Base-by-base conservation (phyloP, 2,888 invertebrate species). In the Nycteola revayana region DNA sequence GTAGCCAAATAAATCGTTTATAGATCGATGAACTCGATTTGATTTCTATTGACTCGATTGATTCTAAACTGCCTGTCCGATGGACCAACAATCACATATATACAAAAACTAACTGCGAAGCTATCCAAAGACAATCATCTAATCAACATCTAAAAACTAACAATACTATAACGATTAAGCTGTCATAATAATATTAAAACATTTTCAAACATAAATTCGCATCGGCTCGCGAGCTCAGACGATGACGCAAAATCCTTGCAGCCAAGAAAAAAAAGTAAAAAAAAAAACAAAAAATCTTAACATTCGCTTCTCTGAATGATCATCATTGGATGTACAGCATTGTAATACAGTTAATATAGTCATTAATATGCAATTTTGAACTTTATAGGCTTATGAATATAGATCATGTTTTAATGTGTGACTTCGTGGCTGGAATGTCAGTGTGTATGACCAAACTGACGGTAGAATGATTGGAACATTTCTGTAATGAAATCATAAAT, bases 161-260 rank as follows among this genome's bases (percentile, higher is more conserved):
- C 14, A 25, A 9, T 35, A 10, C 9, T 21, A 18, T 14, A 9
- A 24, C 27, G 18, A 24, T 10, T 17, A 10, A 7, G 17, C 3
- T 24, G 23, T 9, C 17, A 11, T 14, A 18, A n/a, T 4, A 6
- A 23, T 7, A 14, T 23, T 17, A 14, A 10, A 24, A 7, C 2
- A 31, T 5, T 25, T 25, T 20, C 1, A n/a, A 14, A 30, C 8
- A 14, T 31, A 10, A 36, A 27, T 36, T 32, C 10, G 9, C 21
- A 39, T 39, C n/a, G 33, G 26, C 41, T 31, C 49, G 70, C 82
- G 73, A 52, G 76, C 83, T 55, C 81, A 83, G 85, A 84, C 84
- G 75, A 67, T 85, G 85, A 85, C 82, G 83, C 67, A 78, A 73
- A 70, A 39, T 62, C 64, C 56, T 69, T 66, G 61, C 63, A 60